Percentiles rank a stretch among this genome's conserved stretches.
phyloP scores from a whole-genome alignment of 2,113 vertebrate species.

The Podilymbus podiceps region DNA sequence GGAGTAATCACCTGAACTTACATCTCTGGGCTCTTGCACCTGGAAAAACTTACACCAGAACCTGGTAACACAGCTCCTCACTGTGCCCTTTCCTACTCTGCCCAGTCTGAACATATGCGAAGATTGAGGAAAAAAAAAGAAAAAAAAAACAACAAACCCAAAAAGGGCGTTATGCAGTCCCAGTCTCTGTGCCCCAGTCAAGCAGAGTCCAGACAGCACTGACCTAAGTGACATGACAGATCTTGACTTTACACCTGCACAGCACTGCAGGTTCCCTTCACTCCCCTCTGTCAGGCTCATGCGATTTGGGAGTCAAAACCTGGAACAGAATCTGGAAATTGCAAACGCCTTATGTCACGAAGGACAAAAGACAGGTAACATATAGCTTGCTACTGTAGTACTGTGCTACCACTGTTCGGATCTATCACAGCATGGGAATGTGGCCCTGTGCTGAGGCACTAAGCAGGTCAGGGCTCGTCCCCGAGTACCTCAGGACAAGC shows the following conservation, averaged over 20 bases:
- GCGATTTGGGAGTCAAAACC: not conserved
- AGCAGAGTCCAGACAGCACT: not conserved
- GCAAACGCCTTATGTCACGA: not conserved
- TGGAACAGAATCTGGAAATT: not conserved
- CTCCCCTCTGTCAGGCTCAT: not conserved
- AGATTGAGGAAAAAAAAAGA: not conserved
- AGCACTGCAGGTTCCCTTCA: not conserved
- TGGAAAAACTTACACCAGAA: not conserved
- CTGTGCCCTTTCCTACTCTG: not conserved
- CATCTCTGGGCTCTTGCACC: not conserved
- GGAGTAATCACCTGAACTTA: not conserved
- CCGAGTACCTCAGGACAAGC: not conserved
- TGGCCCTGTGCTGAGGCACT: not conserved
- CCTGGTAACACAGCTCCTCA: not conserved
- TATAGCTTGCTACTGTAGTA: not conserved
- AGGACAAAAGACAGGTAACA: not conserved
- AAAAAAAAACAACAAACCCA: too few species aligned
- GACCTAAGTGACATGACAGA: fast-evolving
- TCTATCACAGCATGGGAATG: not conserved
- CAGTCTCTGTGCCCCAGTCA: not conserved
- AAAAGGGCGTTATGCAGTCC: not conserved
- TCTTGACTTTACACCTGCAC: not conserved
- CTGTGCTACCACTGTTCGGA: not conserved
- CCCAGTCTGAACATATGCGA: not conserved
- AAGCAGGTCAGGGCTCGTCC: not conserved